phyloP scores from a whole-genome alignment of 30 jellyfish, hydroid and myxozoan genomes.

The Chironex yamaguchii region DNA sequence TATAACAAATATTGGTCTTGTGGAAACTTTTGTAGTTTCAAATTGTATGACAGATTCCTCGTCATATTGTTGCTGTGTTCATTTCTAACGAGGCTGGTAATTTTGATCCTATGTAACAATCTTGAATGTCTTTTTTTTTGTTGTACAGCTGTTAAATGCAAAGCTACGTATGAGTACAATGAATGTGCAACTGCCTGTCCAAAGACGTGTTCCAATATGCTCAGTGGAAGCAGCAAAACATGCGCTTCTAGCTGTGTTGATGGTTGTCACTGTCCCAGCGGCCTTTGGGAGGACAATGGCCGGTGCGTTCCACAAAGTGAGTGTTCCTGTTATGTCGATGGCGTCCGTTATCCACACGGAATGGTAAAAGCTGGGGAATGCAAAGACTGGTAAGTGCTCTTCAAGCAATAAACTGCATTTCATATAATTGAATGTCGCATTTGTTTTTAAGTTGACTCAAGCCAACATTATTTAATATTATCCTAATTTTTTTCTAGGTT shows the following conservation, averaged over 20 bases:
- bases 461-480: no score
- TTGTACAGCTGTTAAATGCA: slow-evolving; percentile 80
- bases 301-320: slow-evolving; percentile 77
- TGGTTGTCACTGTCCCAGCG: slow-evolving; percentile 96
- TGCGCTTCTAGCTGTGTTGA: slow-evolving; percentile 90
- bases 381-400: slow-evolving; percentile 93
- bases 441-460: not conserved
- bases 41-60: no score
- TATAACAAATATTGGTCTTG: no score
- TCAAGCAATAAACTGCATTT: no score
- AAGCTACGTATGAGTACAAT: slow-evolving; percentile 74
- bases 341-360: slow-evolving; percentile 84
- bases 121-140: no score
- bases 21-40: no score
- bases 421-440: not conserved
- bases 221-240: slow-evolving; percentile 58
- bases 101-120: no score
- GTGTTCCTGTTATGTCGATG: slow-evolving; percentile 90
- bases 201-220: slow-evolving; percentile 82
- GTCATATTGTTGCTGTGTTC: no score
- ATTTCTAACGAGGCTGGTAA: no score
- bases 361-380: slow-evolving; percentile 77
- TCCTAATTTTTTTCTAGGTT: slow-evolving; percentile 49
- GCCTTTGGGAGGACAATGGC: slow-evolving; percentile 79
- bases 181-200: slow-evolving; percentile 99